Evolutionary conservation across 2,888 invertebrate species (phyloP).

Genomic region (Archips crataeganus): DNA sequence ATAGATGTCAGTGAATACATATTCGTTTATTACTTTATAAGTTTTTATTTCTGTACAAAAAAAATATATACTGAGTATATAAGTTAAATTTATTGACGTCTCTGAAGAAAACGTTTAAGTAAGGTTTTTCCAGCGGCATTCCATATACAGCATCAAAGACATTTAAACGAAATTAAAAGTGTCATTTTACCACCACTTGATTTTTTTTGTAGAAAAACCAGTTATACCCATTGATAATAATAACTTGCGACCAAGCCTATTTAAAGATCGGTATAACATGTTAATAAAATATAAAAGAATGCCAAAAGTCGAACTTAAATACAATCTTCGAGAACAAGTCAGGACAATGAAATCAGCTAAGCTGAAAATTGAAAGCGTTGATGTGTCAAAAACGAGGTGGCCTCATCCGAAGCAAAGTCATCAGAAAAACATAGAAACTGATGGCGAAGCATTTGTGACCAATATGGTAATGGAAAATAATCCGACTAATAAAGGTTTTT

Average conservation of each 20-base stretch:
- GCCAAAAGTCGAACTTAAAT: slow-evolving; percentile 69
- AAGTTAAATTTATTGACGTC: too few relatives aligned
- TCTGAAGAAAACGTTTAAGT: too few relatives aligned
- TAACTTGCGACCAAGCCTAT: slow-evolving; percentile 57
- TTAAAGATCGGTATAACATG: slow-evolving; percentile 65
- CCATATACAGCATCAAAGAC: too few relatives aligned
- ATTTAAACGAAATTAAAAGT: not conserved
- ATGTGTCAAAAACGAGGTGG: slow-evolving; percentile 69
- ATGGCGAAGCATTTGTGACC: not conserved
- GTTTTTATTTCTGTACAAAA: too few relatives aligned
- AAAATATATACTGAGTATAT: too few relatives aligned
- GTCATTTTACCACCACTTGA: not conserved
- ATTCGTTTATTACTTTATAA: too few relatives aligned
- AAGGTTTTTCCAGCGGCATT: too few relatives aligned
- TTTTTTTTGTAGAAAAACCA: slow-evolving; percentile 42
- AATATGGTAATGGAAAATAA: not conserved
- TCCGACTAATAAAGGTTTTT: not conserved
- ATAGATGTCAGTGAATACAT: too few relatives aligned
- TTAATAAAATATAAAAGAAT: slow-evolving; percentile 65
- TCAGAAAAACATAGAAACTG: not conserved
- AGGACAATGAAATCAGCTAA: slow-evolving; percentile 64
- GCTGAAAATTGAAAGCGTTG: slow-evolving; percentile 56
- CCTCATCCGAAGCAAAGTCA: slow-evolving; percentile 57
- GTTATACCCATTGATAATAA: slow-evolving; percentile 42
- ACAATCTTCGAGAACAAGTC: slow-evolving; percentile 70